phyloP scores from a whole-genome alignment of 2,113 vertebrate genomes.

The Papio anubis region DNA sequence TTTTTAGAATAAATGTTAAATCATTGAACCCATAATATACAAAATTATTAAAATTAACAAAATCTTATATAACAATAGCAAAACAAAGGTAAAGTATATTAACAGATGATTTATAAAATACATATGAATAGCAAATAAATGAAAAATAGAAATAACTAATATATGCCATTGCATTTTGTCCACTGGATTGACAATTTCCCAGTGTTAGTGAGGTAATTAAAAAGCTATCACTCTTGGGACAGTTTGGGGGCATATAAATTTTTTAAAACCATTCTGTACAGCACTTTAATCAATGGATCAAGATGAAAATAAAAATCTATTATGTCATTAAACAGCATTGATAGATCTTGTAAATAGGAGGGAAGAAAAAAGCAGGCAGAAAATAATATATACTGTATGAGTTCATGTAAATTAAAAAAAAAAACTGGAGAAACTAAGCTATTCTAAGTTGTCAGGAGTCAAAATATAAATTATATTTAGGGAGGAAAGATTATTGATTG shows the following conservation, averaged over 20 bases:
- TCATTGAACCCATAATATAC: neutral
- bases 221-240: neutral
- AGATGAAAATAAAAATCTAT: neutral
- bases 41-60: neutral
- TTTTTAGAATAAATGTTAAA: neutral
- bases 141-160: neutral
- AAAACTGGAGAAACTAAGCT: slow-evolving; percentile 1
- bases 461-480: neutral
- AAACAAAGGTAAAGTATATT: neutral
- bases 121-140: neutral
- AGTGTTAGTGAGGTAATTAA: neutral
- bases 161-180: neutral
- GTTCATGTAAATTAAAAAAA: neutral
- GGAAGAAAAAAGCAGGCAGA: neutral
- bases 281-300: neutral
- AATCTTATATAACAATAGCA: neutral
- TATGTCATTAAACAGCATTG: neutral
- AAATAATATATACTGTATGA: neutral
- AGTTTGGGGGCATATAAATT: neutral
- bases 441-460: neutral
- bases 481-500: neutral
- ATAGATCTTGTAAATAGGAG: neutral
- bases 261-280: neutral
- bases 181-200: neutral
- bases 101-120: neutral